These are phyloP conservation scores for Blastobasis lacticolella DNA, from an alignment of 2,888 invertebrate species.

Conservation along the genomic window DNA sequence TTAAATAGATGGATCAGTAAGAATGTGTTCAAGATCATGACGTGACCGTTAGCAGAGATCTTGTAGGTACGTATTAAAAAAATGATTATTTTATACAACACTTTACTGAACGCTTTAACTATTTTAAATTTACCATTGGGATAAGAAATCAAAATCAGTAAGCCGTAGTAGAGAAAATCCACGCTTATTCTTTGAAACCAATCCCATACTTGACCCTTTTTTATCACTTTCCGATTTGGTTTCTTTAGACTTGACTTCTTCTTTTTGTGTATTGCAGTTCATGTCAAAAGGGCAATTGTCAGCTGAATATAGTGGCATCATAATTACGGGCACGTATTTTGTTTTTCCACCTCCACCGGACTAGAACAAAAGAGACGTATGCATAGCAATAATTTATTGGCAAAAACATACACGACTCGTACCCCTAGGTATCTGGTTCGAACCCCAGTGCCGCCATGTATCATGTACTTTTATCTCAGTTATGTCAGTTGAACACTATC, in stretches of 20 bases:
- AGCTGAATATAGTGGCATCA: constrained; percentile 58
- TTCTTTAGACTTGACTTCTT: constrained; percentile 31
- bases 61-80: too few relatives aligned
- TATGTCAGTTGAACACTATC: too few relatives aligned
- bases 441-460: too few relatives aligned
- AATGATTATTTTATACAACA: too few relatives aligned
- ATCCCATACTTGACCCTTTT: constrained; percentile 18
- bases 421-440: too few relatives aligned
- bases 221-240: constrained; percentile 21
- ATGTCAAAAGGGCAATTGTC: constrained; percentile 58
- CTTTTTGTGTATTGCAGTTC: constrained; percentile 45
- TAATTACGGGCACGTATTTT: constrained; percentile 53
- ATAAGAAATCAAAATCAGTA: constrained; percentile 56
- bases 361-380: neutral
- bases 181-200: constrained; percentile 40
- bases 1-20: too few relatives aligned
- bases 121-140: constrained; percentile 42
- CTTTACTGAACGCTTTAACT: too few relatives aligned
- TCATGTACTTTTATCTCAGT: too few relatives aligned
- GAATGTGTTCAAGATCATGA: too few relatives aligned
- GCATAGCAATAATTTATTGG: too few relatives aligned
- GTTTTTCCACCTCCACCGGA: constrained; percentile 23
- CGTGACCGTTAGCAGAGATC: too few relatives aligned
- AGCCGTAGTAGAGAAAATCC: constrained; percentile 50
- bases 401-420: too few relatives aligned